Base-by-base conservation (phyloP, 2,113 vertebrate genomes). In the Poeciliopsis retropinna region DNA sequence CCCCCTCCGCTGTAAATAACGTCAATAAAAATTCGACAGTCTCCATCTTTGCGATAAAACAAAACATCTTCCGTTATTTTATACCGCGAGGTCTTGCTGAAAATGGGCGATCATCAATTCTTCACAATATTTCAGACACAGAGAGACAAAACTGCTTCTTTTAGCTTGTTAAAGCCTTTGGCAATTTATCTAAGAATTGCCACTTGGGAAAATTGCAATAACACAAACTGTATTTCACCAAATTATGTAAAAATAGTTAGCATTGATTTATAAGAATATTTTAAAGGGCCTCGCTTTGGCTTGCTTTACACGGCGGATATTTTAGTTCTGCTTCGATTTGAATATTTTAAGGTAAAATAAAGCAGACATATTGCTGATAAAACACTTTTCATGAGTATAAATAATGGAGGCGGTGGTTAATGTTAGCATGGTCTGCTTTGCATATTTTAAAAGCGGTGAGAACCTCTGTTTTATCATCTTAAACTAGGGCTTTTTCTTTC, bases 361-460 rank as follows among this genome's bases (percentile, higher is more conserved):
- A 89, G 84, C 73, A 86, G 75, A 82, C 85, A 71, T 76, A 75
- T 83, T 89, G 86, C 85, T 88, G 86, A 93, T 92, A 91, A 93
- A 92, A 88, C 89, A 90, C 85, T 93, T 91, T 85, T 87, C 74
- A 79, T 31, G 80, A 79, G 86, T 87, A 91, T 93, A 91, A 92
- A 91, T 94, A 91, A 92, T 88, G 88, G 82, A 90, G 88, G 86
- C 84, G 69, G 85, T 82, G 75, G 85, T 88, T 93, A 87, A 89
- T 75, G 87, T 92, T 91, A 92, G 85, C 87, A 83, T 92, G 81
- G 84, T 62, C 83, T 88, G 88, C 92, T 94, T 94, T 94, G 92
- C 90, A 93, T 93, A 93, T 92, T 89, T 94, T 92, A 93, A 91
- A 91, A 30, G 76, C 65, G 77, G 79, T 79, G 84, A 92, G 69